Percentiles rank a stretch among this genome's conserved stretches.
Conservation (phyloP, 2,888 invertebrate genomes). For the Hirtodrosophila confusa region DNA sequence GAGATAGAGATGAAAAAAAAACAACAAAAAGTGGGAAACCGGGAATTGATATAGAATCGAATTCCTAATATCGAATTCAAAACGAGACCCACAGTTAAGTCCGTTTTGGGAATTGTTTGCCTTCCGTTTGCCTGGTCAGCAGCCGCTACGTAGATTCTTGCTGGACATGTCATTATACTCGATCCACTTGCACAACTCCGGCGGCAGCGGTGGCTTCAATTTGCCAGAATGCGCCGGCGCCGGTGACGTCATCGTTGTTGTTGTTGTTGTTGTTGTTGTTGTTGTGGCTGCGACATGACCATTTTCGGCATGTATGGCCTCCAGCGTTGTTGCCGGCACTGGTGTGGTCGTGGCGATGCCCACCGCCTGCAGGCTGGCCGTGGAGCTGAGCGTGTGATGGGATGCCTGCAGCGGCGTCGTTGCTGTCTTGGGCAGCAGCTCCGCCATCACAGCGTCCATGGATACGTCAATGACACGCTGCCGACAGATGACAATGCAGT, state of each 20-base stretch:
- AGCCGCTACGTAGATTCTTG: conserved; percentile 86
- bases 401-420: conserved; percentile 68
- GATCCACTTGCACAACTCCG: conserved; percentile 89
- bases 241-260: conserved; percentile 17
- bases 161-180: conserved; percentile 90
- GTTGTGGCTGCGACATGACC: conserved; percentile 50
- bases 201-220: conserved; percentile 87
- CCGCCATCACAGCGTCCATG: conserved; percentile 85
- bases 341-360: conserved; percentile 31
- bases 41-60: conserved; percentile 4
- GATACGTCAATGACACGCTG: conserved; percentile 85
- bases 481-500: conserved; percentile 85
- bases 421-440: conserved; percentile 77
- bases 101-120: background rate
- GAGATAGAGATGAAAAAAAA: conserved; percentile 10
- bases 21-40: conserved; percentile 2
- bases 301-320: conserved; percentile 73
- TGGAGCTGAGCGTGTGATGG: conserved; percentile 68
- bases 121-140: conserved; percentile 73
- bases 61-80: background rate
- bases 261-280: background rate
- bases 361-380: conserved; percentile 65
- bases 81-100: too few species aligned
- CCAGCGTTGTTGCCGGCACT: conserved; percentile 27
- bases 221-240: conserved; percentile 60